phyloP scores from a whole-genome alignment of 2,888 invertebrate species.

The Nesidiocoris tenuis region DNA sequence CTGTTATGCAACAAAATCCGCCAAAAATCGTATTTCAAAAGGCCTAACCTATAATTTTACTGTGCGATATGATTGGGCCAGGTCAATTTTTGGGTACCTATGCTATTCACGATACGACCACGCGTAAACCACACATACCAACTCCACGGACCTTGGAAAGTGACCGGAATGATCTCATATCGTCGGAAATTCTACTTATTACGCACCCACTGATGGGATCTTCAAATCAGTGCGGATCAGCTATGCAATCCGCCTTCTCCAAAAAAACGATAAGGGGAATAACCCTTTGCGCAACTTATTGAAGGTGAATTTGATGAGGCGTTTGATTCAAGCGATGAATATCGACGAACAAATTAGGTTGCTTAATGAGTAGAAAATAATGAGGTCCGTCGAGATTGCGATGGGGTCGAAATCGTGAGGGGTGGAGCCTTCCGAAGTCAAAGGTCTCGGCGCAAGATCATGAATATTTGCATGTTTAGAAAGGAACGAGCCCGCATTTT shows the following conservation, averaged over 20 bases:
- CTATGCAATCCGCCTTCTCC: not conserved
- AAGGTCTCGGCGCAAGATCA: not conserved
- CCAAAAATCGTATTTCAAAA: no score
- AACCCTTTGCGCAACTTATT: conserved; percentile 10
- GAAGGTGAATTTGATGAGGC: not conserved
- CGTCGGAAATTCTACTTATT: conserved; percentile 6
- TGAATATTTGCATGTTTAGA: conserved; percentile 39
- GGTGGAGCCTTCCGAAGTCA: not conserved
- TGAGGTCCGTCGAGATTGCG: conserved; percentile 2
- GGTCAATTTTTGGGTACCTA: no score
- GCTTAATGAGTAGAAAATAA: conserved; percentile 1
- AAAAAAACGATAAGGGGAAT: not conserved
- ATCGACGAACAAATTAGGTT: conserved; percentile 16
- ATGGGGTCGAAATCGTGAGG: conserved; percentile 26
- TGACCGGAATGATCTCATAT: conserved; percentile 23
- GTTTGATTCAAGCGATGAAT: no score
- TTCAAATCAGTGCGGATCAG: not conserved
- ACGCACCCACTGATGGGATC: not conserved
- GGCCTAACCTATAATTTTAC: no score
- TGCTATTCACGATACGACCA: no score
- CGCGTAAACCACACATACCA: not conserved
- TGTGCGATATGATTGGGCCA: no score
- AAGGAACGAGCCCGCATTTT: conserved; percentile 3
- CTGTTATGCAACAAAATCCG: no score
- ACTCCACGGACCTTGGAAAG: not conserved